A percentile compares a stretch with the other conserved stretches of the same genome.
Conservation (phyloP, 1,140 invertebrate species). For the Caerostris darwini region DNA sequence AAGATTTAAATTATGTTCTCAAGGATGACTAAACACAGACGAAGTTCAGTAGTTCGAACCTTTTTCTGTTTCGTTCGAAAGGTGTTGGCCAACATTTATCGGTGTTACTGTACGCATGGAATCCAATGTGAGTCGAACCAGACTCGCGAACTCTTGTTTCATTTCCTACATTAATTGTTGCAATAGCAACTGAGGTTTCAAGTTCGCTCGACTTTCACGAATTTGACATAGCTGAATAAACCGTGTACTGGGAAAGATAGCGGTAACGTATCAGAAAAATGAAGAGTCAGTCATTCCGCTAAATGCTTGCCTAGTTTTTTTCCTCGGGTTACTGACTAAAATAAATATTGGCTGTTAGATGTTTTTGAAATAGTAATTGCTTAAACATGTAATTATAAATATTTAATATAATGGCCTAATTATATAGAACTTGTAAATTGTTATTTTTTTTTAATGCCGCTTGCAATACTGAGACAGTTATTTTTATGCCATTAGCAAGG, state of each 20-base stretch:
- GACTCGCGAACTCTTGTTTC: not conserved
- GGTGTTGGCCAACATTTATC: not conserved
- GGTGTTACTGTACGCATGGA: not conserved
- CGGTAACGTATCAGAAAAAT: not conserved
- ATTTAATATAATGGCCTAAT: too few species aligned
- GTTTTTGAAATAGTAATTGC: too few species aligned
- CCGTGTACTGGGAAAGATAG: not conserved
- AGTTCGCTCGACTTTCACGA: not conserved
- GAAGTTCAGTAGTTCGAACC: not conserved
- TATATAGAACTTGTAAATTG: too few species aligned
- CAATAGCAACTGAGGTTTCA: not conserved
- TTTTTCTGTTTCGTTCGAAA: not conserved
- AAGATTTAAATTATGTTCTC: not conserved
- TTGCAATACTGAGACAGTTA: too few species aligned
- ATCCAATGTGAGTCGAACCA: not conserved
- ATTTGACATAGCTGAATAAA: not conserved
- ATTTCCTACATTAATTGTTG: not conserved
- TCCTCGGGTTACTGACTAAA: not conserved
- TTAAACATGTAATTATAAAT: too few species aligned
- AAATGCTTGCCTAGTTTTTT: not conserved
- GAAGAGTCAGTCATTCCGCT: not conserved
- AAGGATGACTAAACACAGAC: slow-evolving; percentile 3
- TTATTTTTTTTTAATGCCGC: too few species aligned
- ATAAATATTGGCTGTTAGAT: not conserved
- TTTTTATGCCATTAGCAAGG: too few species aligned